Conservation (phyloP, 2,888 invertebrate species). For the Cephonodes hylas region DNA sequence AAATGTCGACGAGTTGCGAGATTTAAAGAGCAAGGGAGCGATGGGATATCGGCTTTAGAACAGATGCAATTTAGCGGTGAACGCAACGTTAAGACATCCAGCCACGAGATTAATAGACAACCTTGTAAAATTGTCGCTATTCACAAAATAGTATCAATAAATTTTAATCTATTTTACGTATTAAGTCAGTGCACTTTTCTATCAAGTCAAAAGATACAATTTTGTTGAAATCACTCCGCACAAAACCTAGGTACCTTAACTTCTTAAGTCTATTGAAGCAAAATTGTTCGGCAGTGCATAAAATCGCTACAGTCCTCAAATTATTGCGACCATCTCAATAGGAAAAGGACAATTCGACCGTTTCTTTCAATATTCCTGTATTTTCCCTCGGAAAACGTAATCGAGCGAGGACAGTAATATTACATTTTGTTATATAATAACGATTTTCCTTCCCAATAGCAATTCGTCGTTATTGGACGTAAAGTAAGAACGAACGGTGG, state of each 20-base stretch:
- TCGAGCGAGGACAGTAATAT: slow-evolving; percentile 59
- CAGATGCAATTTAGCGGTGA: too few species aligned
- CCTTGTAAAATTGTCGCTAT: too few species aligned
- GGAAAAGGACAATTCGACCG: slow-evolving; percentile 56
- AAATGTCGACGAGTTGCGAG: too few species aligned
- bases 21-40: too few species aligned
- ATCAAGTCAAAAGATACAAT: background rate
- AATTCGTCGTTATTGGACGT: slow-evolving; percentile 70
- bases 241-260: slow-evolving; percentile 2
- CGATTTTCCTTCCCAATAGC: slow-evolving; percentile 64
- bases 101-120: too few species aligned
- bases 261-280: slow-evolving; percentile 23
- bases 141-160: too few species aligned
- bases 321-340: slow-evolving; percentile 53
- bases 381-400: slow-evolving; percentile 57
- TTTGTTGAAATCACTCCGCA: background rate
- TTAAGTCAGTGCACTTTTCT: too few species aligned
- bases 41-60: too few species aligned
- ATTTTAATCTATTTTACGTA: too few species aligned
- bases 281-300: slow-evolving; percentile 46
- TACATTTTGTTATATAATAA: slow-evolving; percentile 64
- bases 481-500: slow-evolving; percentile 60
- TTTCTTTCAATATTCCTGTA: slow-evolving; percentile 60
- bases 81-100: too few species aligned
- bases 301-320: slow-evolving; percentile 51